Evolutionary conservation across 1,140 invertebrate genomes (phyloP).

Genomic region (Orchestia grillus): DNA sequence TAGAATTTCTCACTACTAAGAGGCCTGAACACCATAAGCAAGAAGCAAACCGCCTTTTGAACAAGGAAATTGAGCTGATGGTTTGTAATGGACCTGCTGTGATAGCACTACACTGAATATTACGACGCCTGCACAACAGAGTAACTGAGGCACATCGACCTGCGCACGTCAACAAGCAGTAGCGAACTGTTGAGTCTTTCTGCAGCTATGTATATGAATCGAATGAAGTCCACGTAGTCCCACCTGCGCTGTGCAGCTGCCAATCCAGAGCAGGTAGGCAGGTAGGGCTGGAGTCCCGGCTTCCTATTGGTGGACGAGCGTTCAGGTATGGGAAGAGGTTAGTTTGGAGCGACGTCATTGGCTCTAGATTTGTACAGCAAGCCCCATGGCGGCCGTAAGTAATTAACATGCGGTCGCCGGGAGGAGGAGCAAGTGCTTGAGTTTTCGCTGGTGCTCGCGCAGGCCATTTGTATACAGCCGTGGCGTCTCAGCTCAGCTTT

Average conservation of each 20-base stretch:
- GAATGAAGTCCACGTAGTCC: not conserved
- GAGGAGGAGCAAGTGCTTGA: not conserved
- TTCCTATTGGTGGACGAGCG: not conserved
- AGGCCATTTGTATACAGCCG: not conserved
- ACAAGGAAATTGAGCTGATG: not conserved
- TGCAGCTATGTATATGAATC: not conserved
- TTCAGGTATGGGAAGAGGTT: not conserved
- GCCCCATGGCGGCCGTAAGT: not conserved
- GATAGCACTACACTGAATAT: not conserved
- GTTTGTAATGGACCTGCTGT: not conserved
- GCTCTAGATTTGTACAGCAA: not conserved
- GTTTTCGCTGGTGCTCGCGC: not conserved
- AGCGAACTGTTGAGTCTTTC: conserved; percentile 1
- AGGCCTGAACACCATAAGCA: not conserved
- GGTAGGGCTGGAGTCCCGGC: not conserved
- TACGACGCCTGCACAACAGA: not conserved
- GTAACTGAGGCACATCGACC: not conserved
- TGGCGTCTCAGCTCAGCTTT: not conserved
- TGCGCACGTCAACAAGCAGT: not conserved
- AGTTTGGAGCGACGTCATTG: not conserved
- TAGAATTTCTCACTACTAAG: not conserved
- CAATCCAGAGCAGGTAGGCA: conserved; percentile 9
- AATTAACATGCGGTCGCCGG: not conserved
- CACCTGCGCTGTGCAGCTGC: not conserved
- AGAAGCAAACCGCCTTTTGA: not conserved